Conservation (phyloP, 92 coral and sea anemone genomes). For the Parazoanthus darwini region DNA sequence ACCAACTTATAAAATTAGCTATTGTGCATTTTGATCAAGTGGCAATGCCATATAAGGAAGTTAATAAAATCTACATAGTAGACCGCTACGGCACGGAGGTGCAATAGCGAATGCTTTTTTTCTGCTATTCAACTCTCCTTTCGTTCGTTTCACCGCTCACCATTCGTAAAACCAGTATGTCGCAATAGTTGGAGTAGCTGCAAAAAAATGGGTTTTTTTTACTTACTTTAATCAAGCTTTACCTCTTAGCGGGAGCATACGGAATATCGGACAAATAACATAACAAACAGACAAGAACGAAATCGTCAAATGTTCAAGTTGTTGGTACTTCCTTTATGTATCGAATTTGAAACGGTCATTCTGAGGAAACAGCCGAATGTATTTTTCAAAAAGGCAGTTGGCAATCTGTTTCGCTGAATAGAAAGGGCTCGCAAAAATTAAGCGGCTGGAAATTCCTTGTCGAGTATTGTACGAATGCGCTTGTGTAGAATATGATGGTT, state of each 20-base stretch:
- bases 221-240: no score
- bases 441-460: background rate
- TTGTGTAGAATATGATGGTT: no score
- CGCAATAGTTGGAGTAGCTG: no score
- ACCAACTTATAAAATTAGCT: no score
- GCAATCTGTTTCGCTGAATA: background rate
- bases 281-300: background rate
- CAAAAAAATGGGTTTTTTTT: no score
- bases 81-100: background rate
- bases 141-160: background rate
- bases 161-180: background rate
- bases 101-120: background rate
- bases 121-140: background rate
- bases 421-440: background rate
- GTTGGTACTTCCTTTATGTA: background rate
- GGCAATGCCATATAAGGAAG: background rate
- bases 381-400: background rate
- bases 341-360: background rate
- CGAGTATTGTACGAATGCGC: background rate
- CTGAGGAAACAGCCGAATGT: background rate
- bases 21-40: background rate
- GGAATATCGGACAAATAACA: background rate
- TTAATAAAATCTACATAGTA: no score
- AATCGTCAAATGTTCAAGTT: background rate
- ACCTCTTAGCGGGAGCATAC: no score